These are phyloP conservation scores for Daboia siamensis DNA, from an alignment of 2,113 vertebrate species.

Conservation along the genomic window DNA sequence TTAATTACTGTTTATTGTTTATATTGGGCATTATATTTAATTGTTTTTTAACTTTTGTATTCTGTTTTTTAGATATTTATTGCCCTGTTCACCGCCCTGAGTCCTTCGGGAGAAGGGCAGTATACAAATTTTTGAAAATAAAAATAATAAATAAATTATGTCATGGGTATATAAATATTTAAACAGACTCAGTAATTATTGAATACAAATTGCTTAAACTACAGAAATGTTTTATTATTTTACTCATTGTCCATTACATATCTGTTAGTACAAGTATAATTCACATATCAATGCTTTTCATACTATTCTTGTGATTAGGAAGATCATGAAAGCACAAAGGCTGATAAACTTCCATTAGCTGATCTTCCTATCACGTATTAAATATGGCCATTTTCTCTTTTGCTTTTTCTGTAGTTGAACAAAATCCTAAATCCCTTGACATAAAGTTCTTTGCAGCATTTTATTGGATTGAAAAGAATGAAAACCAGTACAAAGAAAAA, in stretches of 20 bases:
- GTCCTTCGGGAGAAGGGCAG: too few relatives aligned
- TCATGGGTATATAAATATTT: not conserved
- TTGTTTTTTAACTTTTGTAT: too few relatives aligned
- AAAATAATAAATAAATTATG: too few relatives aligned
- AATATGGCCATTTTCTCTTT: not conserved
- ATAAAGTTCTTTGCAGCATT: not conserved
- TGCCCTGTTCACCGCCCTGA: too few relatives aligned
- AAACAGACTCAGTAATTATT: not conserved
- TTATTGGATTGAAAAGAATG: not conserved
- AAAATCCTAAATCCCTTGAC: not conserved
- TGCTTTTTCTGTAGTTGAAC: not conserved
- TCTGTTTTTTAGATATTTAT: too few relatives aligned
- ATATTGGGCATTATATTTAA: too few relatives aligned
- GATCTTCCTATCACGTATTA: not conserved
- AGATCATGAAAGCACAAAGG: not conserved
- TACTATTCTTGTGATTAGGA: not conserved
- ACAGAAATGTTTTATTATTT: not conserved
- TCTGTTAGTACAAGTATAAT: not conserved
- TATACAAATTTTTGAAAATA: too few relatives aligned
- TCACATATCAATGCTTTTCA: not conserved
- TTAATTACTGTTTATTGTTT: too few relatives aligned
- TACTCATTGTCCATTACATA: not conserved
- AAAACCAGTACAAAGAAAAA: not conserved
- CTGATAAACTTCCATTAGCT: not conserved
- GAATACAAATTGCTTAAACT: too few relatives aligned